These are phyloP conservation scores for Tupaia tana DNA, from an alignment of 2,113 vertebrate species.

Conservation along the genomic window DNA sequence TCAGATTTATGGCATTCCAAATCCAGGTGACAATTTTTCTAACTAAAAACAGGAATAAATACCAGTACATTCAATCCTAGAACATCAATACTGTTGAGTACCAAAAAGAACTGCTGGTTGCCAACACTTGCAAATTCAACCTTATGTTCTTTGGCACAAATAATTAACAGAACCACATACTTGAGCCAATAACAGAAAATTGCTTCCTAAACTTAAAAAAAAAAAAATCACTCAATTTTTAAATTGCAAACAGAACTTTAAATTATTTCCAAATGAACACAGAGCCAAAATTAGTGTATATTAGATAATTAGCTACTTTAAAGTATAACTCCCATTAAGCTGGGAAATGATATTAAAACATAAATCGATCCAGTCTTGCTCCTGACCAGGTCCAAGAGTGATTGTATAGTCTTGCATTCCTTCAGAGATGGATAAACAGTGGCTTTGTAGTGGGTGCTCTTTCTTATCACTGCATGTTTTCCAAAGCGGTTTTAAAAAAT, in stretches of 20 bases:
- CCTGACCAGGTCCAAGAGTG: not conserved
- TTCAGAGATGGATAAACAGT: slow-evolving; percentile 37
- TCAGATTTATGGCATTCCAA: not conserved
- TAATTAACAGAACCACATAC: slow-evolving; percentile 59
- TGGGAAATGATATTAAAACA: slow-evolving; percentile 40
- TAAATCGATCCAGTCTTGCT: not conserved
- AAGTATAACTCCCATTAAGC: not conserved
- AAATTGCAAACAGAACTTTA: slow-evolving; percentile 37
- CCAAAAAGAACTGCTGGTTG: not conserved
- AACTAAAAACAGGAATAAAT: slow-evolving; percentile 42
- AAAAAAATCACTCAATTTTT: not conserved
- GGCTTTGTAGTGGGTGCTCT: not conserved
- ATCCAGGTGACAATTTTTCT: not conserved
- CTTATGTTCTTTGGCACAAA: not conserved
- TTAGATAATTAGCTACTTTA: slow-evolving; percentile 15
- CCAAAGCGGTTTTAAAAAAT: slow-evolving; percentile 56
- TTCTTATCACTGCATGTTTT: slow-evolving; percentile 54
- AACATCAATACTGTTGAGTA: not conserved
- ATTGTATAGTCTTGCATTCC: not conserved
- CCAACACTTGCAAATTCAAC: slow-evolving; percentile 29
- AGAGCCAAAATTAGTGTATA: slow-evolving; percentile 20
- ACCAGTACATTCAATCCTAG: slow-evolving; percentile 19
- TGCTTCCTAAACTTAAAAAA: slow-evolving; percentile 1
- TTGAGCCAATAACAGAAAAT: slow-evolving; percentile 36
- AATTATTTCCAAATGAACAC: slow-evolving; percentile 58